Conservation (phyloP, 2,797 vertebrate genomes). For the Sebastes taczanowskii region DNA sequence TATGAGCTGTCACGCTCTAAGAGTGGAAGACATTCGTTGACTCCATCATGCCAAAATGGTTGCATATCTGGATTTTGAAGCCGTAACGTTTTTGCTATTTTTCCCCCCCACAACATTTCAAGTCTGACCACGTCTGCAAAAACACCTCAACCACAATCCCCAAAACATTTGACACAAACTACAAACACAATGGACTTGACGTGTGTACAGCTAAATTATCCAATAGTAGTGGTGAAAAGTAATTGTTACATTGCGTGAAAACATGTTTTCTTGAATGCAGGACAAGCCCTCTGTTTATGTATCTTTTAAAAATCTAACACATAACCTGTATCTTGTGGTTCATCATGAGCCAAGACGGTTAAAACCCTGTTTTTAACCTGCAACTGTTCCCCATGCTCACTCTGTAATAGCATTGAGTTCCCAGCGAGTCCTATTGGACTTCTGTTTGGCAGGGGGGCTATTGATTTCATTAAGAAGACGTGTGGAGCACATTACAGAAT, state of each 20-base stretch:
- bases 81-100: slow-evolving; percentile 25
- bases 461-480: slow-evolving; percentile 87
- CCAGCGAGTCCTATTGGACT: slow-evolving; percentile 72
- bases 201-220: neutral
- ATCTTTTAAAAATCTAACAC: neutral
- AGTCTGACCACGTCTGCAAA: slow-evolving; percentile 13
- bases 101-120: neutral
- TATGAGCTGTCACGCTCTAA: slow-evolving; percentile 47
- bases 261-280: neutral
- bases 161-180: slow-evolving; percentile 10
- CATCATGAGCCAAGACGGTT: slow-evolving; percentile 34
- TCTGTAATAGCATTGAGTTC: slow-evolving; percentile 69
- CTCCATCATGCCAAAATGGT: slow-evolving; percentile 29
- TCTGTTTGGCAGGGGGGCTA: slow-evolving; percentile 74
- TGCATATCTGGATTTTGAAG: slow-evolving; percentile 33
- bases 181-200: slow-evolving; percentile 13
- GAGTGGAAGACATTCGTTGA: slow-evolving; percentile 34
- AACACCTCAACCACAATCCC: slow-evolving; percentile 4
- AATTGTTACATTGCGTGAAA: neutral
- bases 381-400: slow-evolving; percentile 48
- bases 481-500: slow-evolving; percentile 86
- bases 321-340: slow-evolving; percentile 16
- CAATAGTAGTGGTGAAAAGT: neutral
- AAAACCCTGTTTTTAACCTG: slow-evolving; percentile 52
- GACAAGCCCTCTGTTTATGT: neutral